Evolutionary conservation across 2,113 vertebrate species (phyloP), one percentile per base, ranked within the genome.

Genomic region (Pheucticus melanocephalus): DNA sequence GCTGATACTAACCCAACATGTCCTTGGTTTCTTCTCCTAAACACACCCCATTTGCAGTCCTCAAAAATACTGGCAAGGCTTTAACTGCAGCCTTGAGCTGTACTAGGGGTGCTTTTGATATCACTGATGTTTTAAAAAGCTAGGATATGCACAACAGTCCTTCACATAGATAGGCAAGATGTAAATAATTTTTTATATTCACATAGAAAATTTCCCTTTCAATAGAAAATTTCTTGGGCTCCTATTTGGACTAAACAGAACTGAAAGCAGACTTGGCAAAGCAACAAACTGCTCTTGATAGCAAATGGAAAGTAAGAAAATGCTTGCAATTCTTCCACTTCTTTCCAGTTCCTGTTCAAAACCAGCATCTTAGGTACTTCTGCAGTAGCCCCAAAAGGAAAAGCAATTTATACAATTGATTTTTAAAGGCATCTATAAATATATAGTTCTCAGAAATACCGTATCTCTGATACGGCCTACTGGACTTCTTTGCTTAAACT

Each of bases 221-320:
- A 45, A 44, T 9, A 66, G 47, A 90, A 79, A 82, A 78, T 54
- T 80, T 83, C 24, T 47, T 59, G 30, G 44, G 35, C 6, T 94
- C 10, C 47, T 63, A 60, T 66, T 83, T 78, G 72, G 60, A 66
- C 39, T 39, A 63, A 93, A 44, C 5, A 89, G 83, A 70, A 68
- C 24, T 82, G 47, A 95, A 91, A 80, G 88, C 12, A 90, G 69
- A 69, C 37, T 65, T 97, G 82, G 87, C 78, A 94, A 59, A 86
- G 6, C 15, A 80, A 39, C 5, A 66, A 61, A 80, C 33, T 90
- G 31, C 54, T 78, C 77, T 75, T 87, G 47, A 35, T 45, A 64
- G 81, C 47, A 94, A 92, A 72, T 94, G 82, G 86, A 94, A 95
- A 94, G 51, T 60, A 77, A 81, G 75, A 96, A 93, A 93, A 94